Evolutionary conservation across 2,113 vertebrate genomes (phyloP).

Genomic region (Erinaceus europaeus): DNA sequence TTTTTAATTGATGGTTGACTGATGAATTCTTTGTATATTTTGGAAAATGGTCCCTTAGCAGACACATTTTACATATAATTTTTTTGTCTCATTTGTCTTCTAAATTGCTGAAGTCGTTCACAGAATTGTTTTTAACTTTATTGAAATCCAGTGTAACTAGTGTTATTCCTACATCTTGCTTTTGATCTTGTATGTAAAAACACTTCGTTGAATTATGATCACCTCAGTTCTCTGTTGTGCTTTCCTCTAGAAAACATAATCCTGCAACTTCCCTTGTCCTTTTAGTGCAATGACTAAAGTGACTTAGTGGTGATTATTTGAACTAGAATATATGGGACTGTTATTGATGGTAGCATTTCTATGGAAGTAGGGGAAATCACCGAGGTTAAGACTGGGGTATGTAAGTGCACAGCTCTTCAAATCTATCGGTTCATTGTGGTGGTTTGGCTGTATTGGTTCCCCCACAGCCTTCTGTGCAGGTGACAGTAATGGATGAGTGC

Average conservation of each 20-base stretch:
- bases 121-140: background rate
- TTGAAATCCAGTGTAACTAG: background rate
- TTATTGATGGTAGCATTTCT: background rate
- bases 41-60: too few species aligned
- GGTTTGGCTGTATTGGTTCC: background rate
- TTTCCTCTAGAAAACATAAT: background rate
- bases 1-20: too few species aligned
- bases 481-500: background rate
- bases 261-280: background rate
- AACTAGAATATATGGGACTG: background rate
- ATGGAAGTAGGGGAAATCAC: background rate
- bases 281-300: too few species aligned
- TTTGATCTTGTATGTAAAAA: background rate
- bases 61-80: too few species aligned
- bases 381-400: background rate
- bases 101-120: too few species aligned
- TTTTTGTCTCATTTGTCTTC: too few species aligned
- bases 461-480: background rate
- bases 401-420: background rate
- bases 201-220: background rate
- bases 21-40: too few species aligned
- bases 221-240: background rate
- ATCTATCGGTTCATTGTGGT: background rate
- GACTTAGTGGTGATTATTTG: background rate
- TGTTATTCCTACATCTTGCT: background rate